Conservation (phyloP, 2,888 invertebrate species). For the Tetramorium bicarinatum region DNA sequence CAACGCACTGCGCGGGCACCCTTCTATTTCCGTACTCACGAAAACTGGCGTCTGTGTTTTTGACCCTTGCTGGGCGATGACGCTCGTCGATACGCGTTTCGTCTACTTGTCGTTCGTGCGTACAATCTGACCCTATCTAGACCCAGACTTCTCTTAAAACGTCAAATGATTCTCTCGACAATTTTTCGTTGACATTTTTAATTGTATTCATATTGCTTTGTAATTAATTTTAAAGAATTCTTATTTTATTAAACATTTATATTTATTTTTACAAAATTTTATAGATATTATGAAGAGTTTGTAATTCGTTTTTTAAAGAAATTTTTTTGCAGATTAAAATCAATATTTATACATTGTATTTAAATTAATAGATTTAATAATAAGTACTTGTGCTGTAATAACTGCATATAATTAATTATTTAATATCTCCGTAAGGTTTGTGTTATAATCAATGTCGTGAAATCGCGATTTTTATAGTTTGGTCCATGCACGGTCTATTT, state of each 20-base stretch:
- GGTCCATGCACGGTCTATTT: constrained; percentile 81
- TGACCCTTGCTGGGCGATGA: constrained; percentile 34
- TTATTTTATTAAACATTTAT: background rate
- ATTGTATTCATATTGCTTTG: background rate
- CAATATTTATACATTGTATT: background rate
- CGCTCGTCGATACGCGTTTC: constrained; percentile 30
- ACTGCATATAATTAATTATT: constrained; percentile 1
- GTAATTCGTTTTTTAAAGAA: background rate
- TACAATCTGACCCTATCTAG: background rate
- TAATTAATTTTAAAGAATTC: background rate
- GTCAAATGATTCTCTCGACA: background rate
- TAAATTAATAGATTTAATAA: background rate
- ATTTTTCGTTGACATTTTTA: background rate
- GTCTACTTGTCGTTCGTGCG: constrained; percentile 31
- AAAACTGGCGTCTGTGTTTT: constrained; percentile 56
- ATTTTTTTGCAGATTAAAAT: background rate
- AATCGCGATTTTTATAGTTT: constrained; percentile 69
- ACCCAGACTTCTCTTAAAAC: background rate
- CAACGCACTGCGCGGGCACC: constrained; percentile 46
- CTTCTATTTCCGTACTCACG: constrained; percentile 75
- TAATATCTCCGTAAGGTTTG: background rate
- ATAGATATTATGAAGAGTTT: background rate
- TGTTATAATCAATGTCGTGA: constrained; percentile 41
- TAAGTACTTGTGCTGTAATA: background rate
- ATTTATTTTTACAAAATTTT: constrained; percentile 10